Percentiles rank a stretch among this genome's conserved stretches.
Evolutionary conservation across 2,113 vertebrate species (phyloP).

Genomic region (Marmota flaviventris): DNA sequence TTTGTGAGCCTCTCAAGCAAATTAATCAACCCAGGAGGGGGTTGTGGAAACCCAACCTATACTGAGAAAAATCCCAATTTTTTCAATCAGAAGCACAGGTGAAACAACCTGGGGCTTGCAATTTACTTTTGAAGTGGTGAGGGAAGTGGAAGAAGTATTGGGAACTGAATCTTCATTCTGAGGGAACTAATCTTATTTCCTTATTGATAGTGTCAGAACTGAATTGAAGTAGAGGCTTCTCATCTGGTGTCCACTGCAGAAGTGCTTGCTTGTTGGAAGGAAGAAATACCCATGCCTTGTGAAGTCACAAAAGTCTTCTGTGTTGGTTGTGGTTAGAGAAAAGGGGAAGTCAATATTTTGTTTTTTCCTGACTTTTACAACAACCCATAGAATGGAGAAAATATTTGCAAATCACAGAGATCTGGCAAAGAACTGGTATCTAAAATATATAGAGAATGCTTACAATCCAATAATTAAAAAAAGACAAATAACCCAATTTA

Average conservation of each 20-base stretch:
- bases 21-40: background rate
- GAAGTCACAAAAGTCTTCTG: no score
- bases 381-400: no score
- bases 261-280: background rate
- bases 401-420: no score
- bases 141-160: no score
- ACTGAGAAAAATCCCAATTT: background rate
- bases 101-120: background rate
- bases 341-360: no score
- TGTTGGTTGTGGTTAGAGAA: no score
- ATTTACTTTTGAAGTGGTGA: background rate
- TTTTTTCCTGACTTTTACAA: no score
- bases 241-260: background rate
- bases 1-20: background rate
- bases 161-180: background rate
- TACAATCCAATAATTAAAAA: background rate
- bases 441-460: no score
- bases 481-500: background rate
- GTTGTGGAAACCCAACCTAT: no score
- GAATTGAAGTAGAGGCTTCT: background rate
- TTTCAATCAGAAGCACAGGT: no score
- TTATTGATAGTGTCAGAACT: background rate
- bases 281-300: background rate
- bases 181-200: background rate
- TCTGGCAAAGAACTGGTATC: no score